Conservation (phyloP, 2,888 invertebrate species). For the Agrochola litura region DNA sequence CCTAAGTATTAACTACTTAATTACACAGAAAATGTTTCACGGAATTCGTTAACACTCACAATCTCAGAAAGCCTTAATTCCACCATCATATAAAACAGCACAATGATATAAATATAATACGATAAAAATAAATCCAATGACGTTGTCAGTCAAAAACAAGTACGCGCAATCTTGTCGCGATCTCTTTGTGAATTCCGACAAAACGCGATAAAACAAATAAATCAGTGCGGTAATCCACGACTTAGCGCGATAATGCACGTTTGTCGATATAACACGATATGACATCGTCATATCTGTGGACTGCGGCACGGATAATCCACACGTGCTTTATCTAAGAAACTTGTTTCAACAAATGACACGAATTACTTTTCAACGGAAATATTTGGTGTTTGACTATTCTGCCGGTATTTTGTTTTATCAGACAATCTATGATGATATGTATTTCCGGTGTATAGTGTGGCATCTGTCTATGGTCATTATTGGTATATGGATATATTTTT, state of each 20-base stretch:
- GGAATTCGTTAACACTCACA: conserved; percentile 20
- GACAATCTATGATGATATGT: conserved; percentile 46
- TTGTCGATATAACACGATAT: conserved; percentile 73
- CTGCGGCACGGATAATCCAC: conserved; percentile 76
- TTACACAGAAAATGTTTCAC: conserved; percentile 2
- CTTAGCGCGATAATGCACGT: conserved; percentile 79
- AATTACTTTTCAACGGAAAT: conserved; percentile 52
- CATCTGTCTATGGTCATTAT: conserved; percentile 3
- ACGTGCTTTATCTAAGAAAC: conserved; percentile 71
- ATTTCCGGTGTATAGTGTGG: conserved; percentile 47
- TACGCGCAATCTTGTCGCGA: conserved; percentile 57
- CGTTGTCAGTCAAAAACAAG: conserved; percentile 65
- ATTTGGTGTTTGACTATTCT: conserved; percentile 55
- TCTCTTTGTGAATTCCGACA: conserved; percentile 76
- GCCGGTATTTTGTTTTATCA: conserved; percentile 49
- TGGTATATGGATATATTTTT: neutral
- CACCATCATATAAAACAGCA: conserved; percentile 25
- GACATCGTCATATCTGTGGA: conserved; percentile 36
- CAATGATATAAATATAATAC: conserved; percentile 36
- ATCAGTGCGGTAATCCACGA: conserved; percentile 84
- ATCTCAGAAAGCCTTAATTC: conserved; percentile 30
- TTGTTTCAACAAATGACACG: conserved; percentile 70
- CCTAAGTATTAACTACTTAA: neutral
- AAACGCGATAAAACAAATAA: conserved; percentile 81
- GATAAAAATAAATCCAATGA: conserved; percentile 67